phyloP scores from a whole-genome alignment of 2,113 vertebrate species.

The Xyliphius kryptos region DNA sequence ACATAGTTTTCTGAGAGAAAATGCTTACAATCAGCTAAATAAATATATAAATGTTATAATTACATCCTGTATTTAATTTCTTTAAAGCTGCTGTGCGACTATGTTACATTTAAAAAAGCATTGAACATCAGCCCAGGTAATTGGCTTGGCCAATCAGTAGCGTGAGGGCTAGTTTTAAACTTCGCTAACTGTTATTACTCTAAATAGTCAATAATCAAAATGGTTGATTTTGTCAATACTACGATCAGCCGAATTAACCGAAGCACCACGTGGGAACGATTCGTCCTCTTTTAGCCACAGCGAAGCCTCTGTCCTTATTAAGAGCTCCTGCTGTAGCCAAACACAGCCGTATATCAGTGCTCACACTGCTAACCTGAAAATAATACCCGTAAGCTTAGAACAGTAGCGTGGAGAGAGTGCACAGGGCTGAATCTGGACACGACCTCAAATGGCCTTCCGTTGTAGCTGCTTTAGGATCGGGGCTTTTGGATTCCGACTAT shows the following conservation, averaged over 20 bases:
- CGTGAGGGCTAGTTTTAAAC: too few species aligned
- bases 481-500: constrained; percentile 8
- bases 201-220: neutral
- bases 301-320: constrained; percentile 30
- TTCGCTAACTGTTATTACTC: neutral
- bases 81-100: too few species aligned
- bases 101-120: too few species aligned
- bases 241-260: too few species aligned
- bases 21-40: too few species aligned
- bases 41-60: too few species aligned
- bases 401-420: constrained; percentile 25
- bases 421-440: constrained; percentile 27
- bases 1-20: too few species aligned
- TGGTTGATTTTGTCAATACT: neutral
- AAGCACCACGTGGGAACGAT: neutral
- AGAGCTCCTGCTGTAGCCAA: constrained; percentile 26
- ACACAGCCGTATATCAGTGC: constrained; percentile 19
- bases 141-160: too few species aligned
- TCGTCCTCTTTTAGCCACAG: constrained; percentile 31
- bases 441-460: constrained; percentile 26
- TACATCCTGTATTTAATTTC: too few species aligned
- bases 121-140: too few species aligned
- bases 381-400: constrained; percentile 25
- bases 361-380: constrained; percentile 29
- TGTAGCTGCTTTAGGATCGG: constrained; percentile 7